A percentile compares a stretch with the other conserved stretches of the same genome.
Evolutionary conservation across 2,797 vertebrate species (phyloP).

Genomic region (Pantherophis alleghaniensis): DNA sequence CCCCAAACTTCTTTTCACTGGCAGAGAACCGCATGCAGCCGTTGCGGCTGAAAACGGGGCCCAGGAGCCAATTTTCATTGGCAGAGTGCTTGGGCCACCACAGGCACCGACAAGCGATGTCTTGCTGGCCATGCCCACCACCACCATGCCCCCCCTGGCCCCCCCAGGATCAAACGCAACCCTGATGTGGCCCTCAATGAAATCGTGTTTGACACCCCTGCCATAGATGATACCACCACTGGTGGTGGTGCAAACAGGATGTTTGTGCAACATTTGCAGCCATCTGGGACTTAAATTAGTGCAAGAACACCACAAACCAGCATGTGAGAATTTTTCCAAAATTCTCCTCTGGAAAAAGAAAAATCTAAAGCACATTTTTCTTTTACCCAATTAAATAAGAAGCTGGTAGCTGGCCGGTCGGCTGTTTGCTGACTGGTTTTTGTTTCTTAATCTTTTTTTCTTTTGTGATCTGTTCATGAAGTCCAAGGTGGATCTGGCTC

Average conservation of each 20-base stretch:
- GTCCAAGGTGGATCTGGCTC: background rate
- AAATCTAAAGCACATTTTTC: background rate
- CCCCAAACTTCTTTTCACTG: too few relatives aligned
- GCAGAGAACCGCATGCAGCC: too few relatives aligned
- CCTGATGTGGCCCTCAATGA: too few relatives aligned
- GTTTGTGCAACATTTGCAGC: background rate
- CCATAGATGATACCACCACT: background rate
- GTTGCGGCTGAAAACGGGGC: too few relatives aligned
- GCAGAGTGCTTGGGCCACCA: too few relatives aligned
- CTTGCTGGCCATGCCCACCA: too few relatives aligned
- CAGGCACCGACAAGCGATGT: too few relatives aligned
- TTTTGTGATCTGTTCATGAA: background rate
- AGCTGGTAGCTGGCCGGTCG: background rate
- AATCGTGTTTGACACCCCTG: too few relatives aligned
- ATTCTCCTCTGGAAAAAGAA: background rate
- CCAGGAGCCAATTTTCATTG: too few relatives aligned
- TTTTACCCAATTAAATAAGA: background rate
- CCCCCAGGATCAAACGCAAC: too few relatives aligned
- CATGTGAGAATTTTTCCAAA: background rate
- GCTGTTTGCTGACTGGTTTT: background rate
- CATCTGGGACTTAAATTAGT: background rate
- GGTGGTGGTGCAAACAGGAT: background rate
- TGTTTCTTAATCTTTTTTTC: background rate
- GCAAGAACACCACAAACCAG: background rate
- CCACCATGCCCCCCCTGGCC: too few relatives aligned